These are phyloP conservation scores for Semibalanus balanoides DNA, from an alignment of 1,140 invertebrate species.

Conservation along the genomic window DNA sequence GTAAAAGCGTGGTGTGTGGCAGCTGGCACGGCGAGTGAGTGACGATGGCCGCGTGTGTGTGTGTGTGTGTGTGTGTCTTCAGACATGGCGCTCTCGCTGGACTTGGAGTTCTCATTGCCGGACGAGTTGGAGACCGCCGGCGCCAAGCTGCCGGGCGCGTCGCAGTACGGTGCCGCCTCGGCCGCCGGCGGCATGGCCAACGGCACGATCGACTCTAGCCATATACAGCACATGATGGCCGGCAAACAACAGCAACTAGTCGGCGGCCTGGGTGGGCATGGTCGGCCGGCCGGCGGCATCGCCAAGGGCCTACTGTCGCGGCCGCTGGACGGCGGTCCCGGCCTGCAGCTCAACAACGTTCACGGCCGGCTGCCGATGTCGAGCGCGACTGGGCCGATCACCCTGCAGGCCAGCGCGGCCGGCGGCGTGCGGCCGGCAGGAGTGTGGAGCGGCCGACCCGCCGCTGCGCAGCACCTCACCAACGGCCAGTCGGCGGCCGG, in stretches of 20 bases:
- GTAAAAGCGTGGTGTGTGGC: too few relatives aligned
- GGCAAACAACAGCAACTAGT: not conserved
- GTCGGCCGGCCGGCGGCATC: not conserved
- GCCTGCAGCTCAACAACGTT: not conserved
- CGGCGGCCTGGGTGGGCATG: not conserved
- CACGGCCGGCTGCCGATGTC: not conserved
- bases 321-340: not conserved
- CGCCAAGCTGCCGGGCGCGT: not conserved
- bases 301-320: not conserved
- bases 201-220: not conserved
- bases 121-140: conserved; percentile 1
- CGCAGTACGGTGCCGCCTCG: not conserved
- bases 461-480: not conserved
- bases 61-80: not conserved
- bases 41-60: too few relatives aligned
- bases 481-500: not conserved
- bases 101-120: not conserved
- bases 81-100: conserved; percentile 5
- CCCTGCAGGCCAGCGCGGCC: not conserved
- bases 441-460: not conserved
- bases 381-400: not conserved
- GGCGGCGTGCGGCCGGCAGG: too few relatives aligned
- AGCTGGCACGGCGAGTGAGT: too few relatives aligned
- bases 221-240: not conserved
- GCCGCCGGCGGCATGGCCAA: not conserved